A percentile compares a stretch with the other conserved stretches of the same genome.
Evolutionary conservation across 2,797 vertebrate species (phyloP).

Genomic region (Myotis daubentonii): DNA sequence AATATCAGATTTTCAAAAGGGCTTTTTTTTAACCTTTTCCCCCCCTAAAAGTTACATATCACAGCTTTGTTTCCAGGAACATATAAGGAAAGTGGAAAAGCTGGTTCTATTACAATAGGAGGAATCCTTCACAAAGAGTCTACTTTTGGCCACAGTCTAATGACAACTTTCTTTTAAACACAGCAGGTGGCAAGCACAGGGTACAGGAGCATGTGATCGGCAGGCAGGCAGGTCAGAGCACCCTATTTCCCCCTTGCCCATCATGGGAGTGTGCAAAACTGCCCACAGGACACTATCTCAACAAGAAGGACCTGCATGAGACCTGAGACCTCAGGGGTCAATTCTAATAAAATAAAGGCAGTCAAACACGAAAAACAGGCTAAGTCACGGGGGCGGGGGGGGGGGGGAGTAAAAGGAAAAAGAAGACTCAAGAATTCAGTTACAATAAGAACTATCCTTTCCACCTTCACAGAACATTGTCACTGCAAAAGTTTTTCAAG

Average conservation of each 20-base stretch:
- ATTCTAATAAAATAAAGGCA: background rate
- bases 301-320: background rate
- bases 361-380: background rate
- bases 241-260: rapidly evolving
- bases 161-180: background rate
- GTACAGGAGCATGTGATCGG: rapidly evolving
- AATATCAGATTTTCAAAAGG: background rate
- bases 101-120: background rate
- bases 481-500: conserved; percentile 74
- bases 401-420: background rate
- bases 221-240: background rate
- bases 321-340: background rate
- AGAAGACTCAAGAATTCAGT: background rate
- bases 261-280: rapidly evolving
- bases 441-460: background rate
- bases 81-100: background rate
- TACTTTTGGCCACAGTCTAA: background rate
- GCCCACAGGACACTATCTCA: background rate
- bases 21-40: background rate
- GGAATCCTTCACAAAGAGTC: background rate
- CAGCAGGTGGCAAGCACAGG: background rate
- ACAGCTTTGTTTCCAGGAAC: background rate
- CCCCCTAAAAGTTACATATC: background rate
- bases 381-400: background rate
- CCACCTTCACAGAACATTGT: background rate